phyloP scores from a whole-genome alignment of 2,113 vertebrate species.

The Chionomys nivalis region DNA sequence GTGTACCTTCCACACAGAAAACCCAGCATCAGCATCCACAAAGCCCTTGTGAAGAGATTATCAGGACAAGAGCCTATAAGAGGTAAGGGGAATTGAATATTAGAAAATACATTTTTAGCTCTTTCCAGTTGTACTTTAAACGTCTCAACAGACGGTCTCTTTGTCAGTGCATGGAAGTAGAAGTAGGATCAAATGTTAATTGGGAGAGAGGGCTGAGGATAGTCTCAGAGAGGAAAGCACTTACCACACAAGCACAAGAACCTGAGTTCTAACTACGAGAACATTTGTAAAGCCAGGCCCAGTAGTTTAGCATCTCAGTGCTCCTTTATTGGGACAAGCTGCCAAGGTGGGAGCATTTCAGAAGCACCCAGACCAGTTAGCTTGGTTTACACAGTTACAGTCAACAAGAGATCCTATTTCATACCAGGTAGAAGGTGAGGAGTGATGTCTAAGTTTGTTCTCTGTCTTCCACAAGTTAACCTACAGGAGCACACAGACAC shows the following conservation, averaged over 20 bases:
- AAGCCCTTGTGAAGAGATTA: background rate
- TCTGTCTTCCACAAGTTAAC: background rate
- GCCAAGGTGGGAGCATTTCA: background rate
- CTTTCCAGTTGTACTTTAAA: background rate
- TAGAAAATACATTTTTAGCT: background rate
- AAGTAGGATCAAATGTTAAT: conserved; percentile 31
- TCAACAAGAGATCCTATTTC: background rate
- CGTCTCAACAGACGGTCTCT: background rate
- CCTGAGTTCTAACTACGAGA: background rate
- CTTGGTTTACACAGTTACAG: background rate
- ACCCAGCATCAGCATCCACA: background rate
- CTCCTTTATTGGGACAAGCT: too few species aligned
- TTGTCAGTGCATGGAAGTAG: background rate
- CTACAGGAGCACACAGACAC: background rate
- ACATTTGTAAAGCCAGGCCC: too few species aligned
- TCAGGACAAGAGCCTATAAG: background rate
- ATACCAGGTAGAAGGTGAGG: background rate
- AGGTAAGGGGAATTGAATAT: background rate
- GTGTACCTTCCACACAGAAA: background rate
- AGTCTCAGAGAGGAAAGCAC: background rate
- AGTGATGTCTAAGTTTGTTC: background rate
- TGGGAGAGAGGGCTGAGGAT: background rate
- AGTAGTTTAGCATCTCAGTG: background rate
- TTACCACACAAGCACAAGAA: too few species aligned
- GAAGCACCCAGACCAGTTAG: background rate